A percentile compares a stretch with the other conserved stretches of the same genome.
Evolutionary conservation across 2,888 invertebrate genomes (phyloP).

Genomic region (Caenorhabditis plicata): DNA sequence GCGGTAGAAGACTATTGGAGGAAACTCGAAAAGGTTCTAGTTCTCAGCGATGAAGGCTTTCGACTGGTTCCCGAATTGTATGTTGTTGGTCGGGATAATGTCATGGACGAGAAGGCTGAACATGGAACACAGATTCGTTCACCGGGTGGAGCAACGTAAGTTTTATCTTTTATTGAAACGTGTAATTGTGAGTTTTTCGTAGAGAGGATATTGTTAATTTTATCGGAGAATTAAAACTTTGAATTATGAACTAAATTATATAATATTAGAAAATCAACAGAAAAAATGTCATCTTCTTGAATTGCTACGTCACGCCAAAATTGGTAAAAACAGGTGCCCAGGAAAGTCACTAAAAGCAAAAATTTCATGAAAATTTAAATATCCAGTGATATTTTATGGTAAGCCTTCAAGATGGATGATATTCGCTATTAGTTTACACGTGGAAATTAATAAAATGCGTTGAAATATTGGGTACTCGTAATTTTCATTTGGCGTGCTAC

Average conservation of each 20-base stretch:
- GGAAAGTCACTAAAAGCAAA: too few species aligned
- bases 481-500: too few species aligned
- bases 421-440: too few species aligned
- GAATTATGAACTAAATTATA: neutral
- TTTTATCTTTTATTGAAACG: neutral
- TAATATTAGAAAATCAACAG: neutral
- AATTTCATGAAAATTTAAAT: too few species aligned
- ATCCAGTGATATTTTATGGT: too few species aligned
- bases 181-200: neutral
- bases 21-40: constrained; percentile 48
- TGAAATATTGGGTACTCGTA: too few species aligned
- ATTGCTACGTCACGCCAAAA: too few species aligned
- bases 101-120: constrained; percentile 81
- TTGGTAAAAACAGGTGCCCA: too few species aligned
- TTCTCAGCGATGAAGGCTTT: constrained; percentile 38
- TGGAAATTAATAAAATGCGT: too few species aligned
- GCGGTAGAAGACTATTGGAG: constrained; percentile 52
- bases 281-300: neutral
- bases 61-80: constrained; percentile 60
- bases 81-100: constrained; percentile 66
- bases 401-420: too few species aligned
- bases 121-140: constrained; percentile 76
- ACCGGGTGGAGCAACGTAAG: constrained; percentile 57
- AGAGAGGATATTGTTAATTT: neutral
- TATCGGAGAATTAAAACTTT: constrained; percentile 5